Conservation (phyloP, 2,888 invertebrate species). For the Argyra leucocephala region DNA sequence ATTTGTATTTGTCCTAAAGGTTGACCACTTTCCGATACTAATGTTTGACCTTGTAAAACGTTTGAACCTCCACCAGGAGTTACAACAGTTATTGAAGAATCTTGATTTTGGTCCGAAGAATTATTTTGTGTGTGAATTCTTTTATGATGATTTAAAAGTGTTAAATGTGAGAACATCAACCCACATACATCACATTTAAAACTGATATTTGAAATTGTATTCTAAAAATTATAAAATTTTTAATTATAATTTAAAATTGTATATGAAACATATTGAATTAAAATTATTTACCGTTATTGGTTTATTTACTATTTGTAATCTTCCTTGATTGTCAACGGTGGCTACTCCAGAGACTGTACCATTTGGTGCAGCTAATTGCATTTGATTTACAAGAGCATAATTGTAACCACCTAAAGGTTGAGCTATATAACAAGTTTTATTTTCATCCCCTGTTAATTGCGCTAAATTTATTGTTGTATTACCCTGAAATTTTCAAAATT, state of each 20-base stretch:
- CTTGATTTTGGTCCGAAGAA: slow-evolving; percentile 42
- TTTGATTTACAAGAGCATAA: slow-evolving; percentile 76
- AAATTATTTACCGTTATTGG: slow-evolving; percentile 36
- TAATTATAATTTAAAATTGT: not conserved
- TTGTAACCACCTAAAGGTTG: slow-evolving; percentile 63
- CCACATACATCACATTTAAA: slow-evolving; percentile 85
- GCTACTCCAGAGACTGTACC: slow-evolving; percentile 44
- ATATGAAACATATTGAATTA: no score
- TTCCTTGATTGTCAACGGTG: slow-evolving; percentile 42
- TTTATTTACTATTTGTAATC: slow-evolving; percentile 43
- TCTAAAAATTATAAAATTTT: slow-evolving; percentile 44
- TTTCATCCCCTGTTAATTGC: slow-evolving; percentile 52
- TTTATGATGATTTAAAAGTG: slow-evolving; percentile 76
- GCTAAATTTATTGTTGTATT: slow-evolving; percentile 59
- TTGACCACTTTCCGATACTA: slow-evolving; percentile 42
- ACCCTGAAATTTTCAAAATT: slow-evolving; percentile 31
- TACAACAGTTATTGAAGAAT: slow-evolving; percentile 50
- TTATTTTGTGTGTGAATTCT: slow-evolving; percentile 61
- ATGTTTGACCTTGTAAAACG: slow-evolving; percentile 41
- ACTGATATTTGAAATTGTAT: slow-evolving; percentile 69
- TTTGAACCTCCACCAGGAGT: slow-evolving; percentile 41
- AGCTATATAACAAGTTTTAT: slow-evolving; percentile 65
- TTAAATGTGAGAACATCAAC: slow-evolving; percentile 72
- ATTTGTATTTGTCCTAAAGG: slow-evolving; percentile 50
- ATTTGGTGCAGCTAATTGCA: slow-evolving; percentile 58